Percentiles rank a stretch among this genome's conserved stretches.
These are phyloP conservation scores for Drosophila mettleri DNA, from an alignment of 2,888 invertebrate genomes.

Conservation along the genomic window DNA sequence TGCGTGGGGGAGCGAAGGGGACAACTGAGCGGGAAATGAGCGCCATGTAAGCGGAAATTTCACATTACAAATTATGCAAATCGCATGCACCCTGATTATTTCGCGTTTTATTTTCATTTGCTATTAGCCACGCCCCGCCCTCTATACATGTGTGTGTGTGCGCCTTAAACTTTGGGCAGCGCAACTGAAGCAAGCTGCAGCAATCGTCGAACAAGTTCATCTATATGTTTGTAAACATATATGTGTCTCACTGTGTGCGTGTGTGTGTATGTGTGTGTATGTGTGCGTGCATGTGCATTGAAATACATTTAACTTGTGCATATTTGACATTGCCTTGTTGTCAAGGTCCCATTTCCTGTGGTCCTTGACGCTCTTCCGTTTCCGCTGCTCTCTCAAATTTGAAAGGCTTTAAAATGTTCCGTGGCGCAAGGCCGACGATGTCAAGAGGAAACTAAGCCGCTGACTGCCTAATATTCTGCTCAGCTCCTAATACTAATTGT, in stretches of 20 bases:
- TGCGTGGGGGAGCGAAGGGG: conserved; percentile 4
- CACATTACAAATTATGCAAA: conserved; percentile 81
- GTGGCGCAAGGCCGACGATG: background rate
- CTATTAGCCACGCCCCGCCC: conserved; percentile 17
- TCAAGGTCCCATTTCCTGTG: conserved; percentile 16
- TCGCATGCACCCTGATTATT: conserved; percentile 67
- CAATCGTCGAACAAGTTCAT: background rate
- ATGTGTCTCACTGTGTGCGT: background rate
- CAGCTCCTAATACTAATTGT: background rate
- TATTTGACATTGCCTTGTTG: conserved; percentile 22
- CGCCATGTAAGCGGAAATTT: conserved; percentile 77
- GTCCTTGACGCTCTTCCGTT: conserved; percentile 16
- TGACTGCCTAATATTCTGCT: conserved; percentile 1
- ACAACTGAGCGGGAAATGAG: conserved; percentile 61
- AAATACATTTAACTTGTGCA: conserved; percentile 3
- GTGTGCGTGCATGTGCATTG: background rate
- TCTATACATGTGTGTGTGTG: background rate
- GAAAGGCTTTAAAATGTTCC: conserved; percentile 17
- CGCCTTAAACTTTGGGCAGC: background rate
- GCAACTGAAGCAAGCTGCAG: conserved; percentile 8
- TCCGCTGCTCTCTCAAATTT: conserved; percentile 3
- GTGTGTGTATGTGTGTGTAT: background rate
- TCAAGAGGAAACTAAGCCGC: background rate
- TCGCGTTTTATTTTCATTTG: conserved; percentile 49
- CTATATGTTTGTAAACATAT: background rate